Percentiles rank a stretch among this genome's conserved stretches.
Evolutionary conservation across 35 echinoderm and acorn worm genomes (phyloP).

Genomic region (Heliocidaris tuberculata): DNA sequence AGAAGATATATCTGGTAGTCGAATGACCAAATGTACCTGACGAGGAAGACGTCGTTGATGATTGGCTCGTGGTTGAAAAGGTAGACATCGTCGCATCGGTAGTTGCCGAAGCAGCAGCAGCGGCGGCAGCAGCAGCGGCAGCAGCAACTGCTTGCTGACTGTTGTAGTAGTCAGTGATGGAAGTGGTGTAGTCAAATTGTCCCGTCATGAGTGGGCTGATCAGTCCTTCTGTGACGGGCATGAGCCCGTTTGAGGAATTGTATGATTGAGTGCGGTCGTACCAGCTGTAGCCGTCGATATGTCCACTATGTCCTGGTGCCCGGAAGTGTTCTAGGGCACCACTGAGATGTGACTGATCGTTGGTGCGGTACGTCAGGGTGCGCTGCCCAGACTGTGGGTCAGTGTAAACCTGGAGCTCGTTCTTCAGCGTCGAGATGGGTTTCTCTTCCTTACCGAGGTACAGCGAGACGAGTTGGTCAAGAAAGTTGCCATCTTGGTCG

Average conservation of each 20-base stretch:
- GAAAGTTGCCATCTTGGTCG: slow-evolving; percentile 80
- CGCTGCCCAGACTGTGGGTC: slow-evolving; percentile 57
- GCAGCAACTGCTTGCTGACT: slow-evolving; percentile 30
- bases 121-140: neutral
- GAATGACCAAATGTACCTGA: neutral
- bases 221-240: neutral
- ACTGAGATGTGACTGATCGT: slow-evolving; percentile 54
- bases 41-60: neutral
- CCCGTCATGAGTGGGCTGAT: slow-evolving; percentile 18
- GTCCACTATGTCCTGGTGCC: slow-evolving; percentile 13
- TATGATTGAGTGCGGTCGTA: neutral
- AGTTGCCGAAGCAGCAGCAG: neutral
- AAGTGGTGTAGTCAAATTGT: slow-evolving; percentile 47
- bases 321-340: slow-evolving; percentile 51
- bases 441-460: slow-evolving; percentile 93
- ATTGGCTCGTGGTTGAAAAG: neutral
- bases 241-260: neutral
- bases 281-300: neutral
- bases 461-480: slow-evolving; percentile 92
- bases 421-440: slow-evolving; percentile 84
- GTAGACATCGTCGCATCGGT: neutral
- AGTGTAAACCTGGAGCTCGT: slow-evolving; percentile 94
- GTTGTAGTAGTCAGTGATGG: slow-evolving; percentile 34
- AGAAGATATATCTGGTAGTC: neutral
- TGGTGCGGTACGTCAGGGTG: slow-evolving; percentile 35